Evolutionary conservation across 2,113 vertebrate species (phyloP).

Genomic region (Megaceryle torquata): DNA sequence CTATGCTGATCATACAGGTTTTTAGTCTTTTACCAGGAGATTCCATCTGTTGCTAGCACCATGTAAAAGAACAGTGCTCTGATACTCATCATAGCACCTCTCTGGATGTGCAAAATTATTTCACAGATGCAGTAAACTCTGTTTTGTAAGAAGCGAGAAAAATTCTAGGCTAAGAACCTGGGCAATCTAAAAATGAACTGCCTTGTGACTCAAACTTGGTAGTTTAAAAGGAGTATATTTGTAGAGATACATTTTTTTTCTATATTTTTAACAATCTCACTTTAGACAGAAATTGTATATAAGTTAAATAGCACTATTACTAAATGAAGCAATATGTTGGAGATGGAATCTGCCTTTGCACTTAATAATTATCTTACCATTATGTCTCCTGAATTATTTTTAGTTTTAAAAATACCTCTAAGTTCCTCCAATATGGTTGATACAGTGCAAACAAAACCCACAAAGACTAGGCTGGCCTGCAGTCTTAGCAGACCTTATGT

Average conservation of each 20-base stretch:
- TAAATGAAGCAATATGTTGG: background rate
- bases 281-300: background rate
- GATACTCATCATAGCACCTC: background rate
- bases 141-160: background rate
- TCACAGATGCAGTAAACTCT: background rate
- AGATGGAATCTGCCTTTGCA: background rate
- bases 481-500: background rate
- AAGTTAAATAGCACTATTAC: background rate
- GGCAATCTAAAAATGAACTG: background rate
- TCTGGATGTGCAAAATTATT: background rate
- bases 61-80: background rate
- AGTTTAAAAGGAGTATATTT: background rate
- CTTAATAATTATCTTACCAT: background rate
- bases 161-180: background rate
- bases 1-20: background rate
- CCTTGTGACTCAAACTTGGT: background rate
- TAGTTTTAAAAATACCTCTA: background rate
- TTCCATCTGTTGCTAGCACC: background rate
- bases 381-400: background rate
- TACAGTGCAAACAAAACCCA: background rate
- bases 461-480: background rate
- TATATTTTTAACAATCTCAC: background rate
- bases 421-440: background rate
- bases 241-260: background rate
- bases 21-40: background rate